Evolutionary conservation across 1,140 invertebrate species (phyloP).

Genomic region (Alviniconcha marisindica): DNA sequence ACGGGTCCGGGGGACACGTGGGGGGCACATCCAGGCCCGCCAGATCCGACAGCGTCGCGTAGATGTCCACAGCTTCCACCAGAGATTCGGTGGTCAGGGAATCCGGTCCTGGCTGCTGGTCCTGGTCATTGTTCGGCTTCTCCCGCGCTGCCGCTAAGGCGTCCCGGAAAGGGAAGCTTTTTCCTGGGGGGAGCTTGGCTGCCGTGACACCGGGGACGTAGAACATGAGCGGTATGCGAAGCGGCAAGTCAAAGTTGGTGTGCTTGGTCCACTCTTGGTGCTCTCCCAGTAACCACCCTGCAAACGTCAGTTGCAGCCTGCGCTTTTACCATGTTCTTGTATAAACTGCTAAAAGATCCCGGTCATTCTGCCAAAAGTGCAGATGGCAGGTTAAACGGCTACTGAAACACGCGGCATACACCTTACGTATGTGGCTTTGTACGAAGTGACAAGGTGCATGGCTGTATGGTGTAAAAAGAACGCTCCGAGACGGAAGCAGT

Average conservation of each 20-base stretch:
- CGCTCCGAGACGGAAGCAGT: no score
- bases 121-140: not conserved
- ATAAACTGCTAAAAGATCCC: no score
- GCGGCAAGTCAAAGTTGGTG: slow-evolving; percentile 88
- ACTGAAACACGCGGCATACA: no score
- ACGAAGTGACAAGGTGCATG: no score
- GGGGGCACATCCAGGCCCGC: slow-evolving; percentile 79
- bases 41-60: slow-evolving; percentile 88
- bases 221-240: slow-evolving; percentile 86
- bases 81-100: slow-evolving; percentile 55
- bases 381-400: no score
- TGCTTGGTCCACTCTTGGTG: slow-evolving; percentile 91
- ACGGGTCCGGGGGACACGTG: slow-evolving; percentile 77
- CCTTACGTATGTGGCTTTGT: no score
- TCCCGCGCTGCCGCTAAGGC: not conserved
- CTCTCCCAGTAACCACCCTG: slow-evolving; percentile 91
- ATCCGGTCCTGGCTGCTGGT: not conserved
- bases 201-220: slow-evolving; percentile 79
- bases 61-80: slow-evolving; percentile 89
- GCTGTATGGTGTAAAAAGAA: no score
- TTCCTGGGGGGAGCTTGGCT: not conserved
- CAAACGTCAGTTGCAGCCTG: no score
- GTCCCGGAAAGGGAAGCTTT: not conserved
- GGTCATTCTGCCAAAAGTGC: no score
- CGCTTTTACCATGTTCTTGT: no score